Conservation (phyloP, 2,888 invertebrate genomes). For the Stomorhina lunata region DNA sequence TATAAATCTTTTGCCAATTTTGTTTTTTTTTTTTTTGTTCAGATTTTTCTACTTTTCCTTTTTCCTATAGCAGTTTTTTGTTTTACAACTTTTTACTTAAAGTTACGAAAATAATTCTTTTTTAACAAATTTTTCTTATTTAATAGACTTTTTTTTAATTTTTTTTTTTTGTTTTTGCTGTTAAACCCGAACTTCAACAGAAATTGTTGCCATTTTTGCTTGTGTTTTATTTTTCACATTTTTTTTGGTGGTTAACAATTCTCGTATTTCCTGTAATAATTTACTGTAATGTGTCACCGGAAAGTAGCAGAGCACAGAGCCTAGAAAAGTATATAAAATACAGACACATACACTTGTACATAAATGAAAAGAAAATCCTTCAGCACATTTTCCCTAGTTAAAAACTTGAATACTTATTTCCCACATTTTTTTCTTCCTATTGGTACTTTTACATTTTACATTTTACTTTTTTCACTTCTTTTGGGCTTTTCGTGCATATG, state of each 20-base stretch:
- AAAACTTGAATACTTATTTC: neutral
- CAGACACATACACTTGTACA: neutral
- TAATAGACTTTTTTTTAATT: neutral
- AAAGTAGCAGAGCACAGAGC: neutral
- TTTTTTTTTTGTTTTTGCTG: neutral
- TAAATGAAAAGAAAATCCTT: conserved; percentile 4
- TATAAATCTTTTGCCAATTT: conserved; percentile 19
- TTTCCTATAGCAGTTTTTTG: neutral
- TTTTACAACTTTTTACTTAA: neutral
- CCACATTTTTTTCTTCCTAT: neutral
- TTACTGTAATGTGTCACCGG: conserved; percentile 32
- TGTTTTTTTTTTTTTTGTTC: neutral
- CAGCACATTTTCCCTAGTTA: neutral
- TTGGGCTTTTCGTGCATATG: conserved; percentile 10
- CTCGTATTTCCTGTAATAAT: conserved; percentile 44
- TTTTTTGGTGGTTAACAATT: conserved; percentile 21
- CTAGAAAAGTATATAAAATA: neutral
- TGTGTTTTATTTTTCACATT: neutral
- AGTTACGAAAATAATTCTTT: neutral
- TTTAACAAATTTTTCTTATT: conserved; percentile 19
- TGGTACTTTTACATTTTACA: neutral
- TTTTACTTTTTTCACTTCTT: neutral
- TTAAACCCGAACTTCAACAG: neutral
- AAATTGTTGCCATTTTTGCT: conserved; percentile 17
- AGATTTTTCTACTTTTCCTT: neutral